Conservation (phyloP, 2,113 vertebrate genomes). For the Misgurnus anguillicaudatus region DNA sequence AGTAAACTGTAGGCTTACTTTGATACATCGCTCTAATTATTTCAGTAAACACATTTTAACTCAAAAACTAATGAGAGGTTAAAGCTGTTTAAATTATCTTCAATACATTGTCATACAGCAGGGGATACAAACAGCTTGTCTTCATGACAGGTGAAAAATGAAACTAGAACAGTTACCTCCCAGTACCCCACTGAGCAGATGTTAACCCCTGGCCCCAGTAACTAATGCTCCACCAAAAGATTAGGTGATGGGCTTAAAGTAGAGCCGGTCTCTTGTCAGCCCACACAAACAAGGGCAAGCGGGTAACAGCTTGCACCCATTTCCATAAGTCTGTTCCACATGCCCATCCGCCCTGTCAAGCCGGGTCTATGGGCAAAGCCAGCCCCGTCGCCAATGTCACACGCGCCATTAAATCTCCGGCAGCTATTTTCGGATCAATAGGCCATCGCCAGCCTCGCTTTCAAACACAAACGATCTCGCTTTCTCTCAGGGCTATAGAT, state of each 20-base stretch:
- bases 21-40: no score
- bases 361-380: constrained; percentile 24
- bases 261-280: constrained; percentile 24
- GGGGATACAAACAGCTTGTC: not conserved
- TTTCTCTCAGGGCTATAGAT: constrained; percentile 51
- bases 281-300: constrained; percentile 9
- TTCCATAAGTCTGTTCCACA: constrained; percentile 31
- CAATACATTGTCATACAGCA: not conserved
- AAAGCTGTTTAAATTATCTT: not conserved
- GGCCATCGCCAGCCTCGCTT: constrained; percentile 23
- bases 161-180: constrained; percentile 38
- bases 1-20: no score
- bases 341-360: constrained; percentile 31
- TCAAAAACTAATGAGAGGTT: no score
- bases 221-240: constrained; percentile 40
- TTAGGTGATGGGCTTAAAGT: constrained; percentile 42
- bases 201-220: constrained; percentile 36
- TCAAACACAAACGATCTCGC: constrained; percentile 33
- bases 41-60: no score
- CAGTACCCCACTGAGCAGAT: constrained; percentile 34
- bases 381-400: constrained; percentile 39
- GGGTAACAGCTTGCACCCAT: constrained; percentile 32
- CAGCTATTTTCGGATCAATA: constrained; percentile 54
- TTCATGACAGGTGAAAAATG: constrained; percentile 9
- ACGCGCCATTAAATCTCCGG: constrained; percentile 33